Evolutionary conservation across 2,797 vertebrate species (phyloP), one percentile per base, ranked within the genome.

Genomic region (Fistularia tabacaria): DNA sequence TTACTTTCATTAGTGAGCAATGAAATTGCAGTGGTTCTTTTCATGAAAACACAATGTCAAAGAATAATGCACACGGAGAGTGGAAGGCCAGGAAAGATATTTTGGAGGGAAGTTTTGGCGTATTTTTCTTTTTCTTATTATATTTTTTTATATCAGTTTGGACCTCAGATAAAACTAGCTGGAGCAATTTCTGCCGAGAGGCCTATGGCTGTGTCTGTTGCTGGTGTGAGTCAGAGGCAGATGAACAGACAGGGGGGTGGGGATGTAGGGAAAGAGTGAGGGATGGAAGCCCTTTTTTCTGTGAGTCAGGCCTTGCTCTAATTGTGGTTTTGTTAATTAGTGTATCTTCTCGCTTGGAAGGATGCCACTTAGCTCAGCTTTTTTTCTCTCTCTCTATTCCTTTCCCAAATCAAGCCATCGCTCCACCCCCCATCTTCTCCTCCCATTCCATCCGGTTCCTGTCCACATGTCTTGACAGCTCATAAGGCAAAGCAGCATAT

Each of bases 251-350:
- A 3, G 12, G 45, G 46, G 45, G 45, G 56, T 25, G 8, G 38
- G 57, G 14, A 45, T 11, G 14, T 6, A 45, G 40, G 40, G 40
- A 7, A 15, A 41, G 40, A 53, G 46, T 49, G 53, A 46, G 55
- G 48, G 59, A 73, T 66, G 68, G 68, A 62, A 79, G 66, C 43
- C 14, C 25, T 25, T 71, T 72, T 82, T 77, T 77, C 69, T 73
- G 78, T 67, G 75, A 71, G 79, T 87, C 76, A 87, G 81, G 68
- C 67, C 71, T 79, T 57, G 79, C 77, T 85, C 81, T 86, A 88
- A 88, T 90, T 90, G 87, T 74, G 84, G 74, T 77, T 85, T 74
- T 56, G 69, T 87, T 91, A 90, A 90, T 90, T 90, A 89, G 86
- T 74, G 65, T 69, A 73, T 85, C 81, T 82, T 74, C 50, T 61